Conservation (phyloP, 2,888 invertebrate species). For the Eutolmus rufibarbis region DNA sequence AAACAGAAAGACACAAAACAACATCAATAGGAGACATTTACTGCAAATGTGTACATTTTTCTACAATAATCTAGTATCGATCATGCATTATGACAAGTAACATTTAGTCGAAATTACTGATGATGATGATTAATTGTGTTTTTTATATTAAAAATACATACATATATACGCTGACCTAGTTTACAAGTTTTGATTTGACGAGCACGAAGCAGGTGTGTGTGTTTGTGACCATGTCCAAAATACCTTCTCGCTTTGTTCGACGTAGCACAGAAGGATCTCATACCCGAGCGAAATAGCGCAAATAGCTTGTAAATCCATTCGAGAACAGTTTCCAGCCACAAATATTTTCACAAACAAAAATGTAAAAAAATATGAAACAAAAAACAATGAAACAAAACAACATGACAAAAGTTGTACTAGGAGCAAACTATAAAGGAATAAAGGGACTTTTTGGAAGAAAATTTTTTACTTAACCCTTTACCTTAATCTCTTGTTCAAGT, state of each 20-base stretch:
- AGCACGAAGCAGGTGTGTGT: not conserved
- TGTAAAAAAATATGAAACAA: not conserved
- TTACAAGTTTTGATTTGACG: constrained; percentile 22
- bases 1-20: constrained; percentile 7
- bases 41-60: constrained; percentile 25
- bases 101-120: constrained; percentile 34
- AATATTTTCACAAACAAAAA: not conserved
- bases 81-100: constrained; percentile 31
- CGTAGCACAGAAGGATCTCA: not conserved
- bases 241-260: not conserved
- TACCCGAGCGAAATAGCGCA: not conserved
- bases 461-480: not conserved
- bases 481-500: not conserved
- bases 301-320: not conserved
- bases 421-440: not conserved
- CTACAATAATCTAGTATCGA: constrained; percentile 31
- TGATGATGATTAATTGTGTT: constrained; percentile 22
- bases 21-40: constrained; percentile 10
- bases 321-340: not conserved
- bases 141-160: constrained; percentile 33
- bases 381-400: not conserved
- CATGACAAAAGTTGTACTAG: not conserved
- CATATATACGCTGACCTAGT: constrained; percentile 20
- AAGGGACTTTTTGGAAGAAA: not conserved
- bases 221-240: not conserved